Conservation (phyloP, 2,113 vertebrate species). For the Cyprinodon variegatus region DNA sequence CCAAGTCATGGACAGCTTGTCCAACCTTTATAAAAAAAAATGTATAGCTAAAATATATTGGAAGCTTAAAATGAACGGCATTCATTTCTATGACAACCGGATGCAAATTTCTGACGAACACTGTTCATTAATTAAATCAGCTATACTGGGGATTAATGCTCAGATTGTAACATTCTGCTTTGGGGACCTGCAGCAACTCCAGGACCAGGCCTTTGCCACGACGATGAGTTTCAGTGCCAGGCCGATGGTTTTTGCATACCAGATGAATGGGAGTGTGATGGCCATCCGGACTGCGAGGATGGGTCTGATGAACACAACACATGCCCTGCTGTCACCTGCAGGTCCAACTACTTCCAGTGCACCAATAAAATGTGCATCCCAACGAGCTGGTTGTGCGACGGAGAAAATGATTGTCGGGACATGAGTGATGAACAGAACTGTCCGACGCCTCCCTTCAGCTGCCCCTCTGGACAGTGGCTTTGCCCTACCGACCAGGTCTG, state of each 20-base stretch:
- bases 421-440: constrained; percentile 76
- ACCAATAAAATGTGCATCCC: constrained; percentile 70
- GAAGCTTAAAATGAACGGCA: too few species aligned
- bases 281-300: constrained; percentile 73
- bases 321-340: constrained; percentile 64
- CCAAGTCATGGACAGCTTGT: too few species aligned
- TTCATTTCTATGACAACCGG: too few species aligned
- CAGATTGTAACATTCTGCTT: constrained; percentile 4
- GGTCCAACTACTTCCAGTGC: constrained; percentile 64
- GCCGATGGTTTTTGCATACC: constrained; percentile 74
- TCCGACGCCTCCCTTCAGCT: constrained; percentile 72
- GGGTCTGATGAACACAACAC: constrained; percentile 70
- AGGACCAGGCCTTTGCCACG: constrained; percentile 75
- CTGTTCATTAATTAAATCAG: background rate
- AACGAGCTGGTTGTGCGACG: constrained; percentile 69
- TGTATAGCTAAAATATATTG: too few species aligned
- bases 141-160: background rate
- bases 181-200: constrained; percentile 55
- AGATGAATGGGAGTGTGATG: constrained; percentile 70
- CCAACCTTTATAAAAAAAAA: too few species aligned
- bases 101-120: background rate
- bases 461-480: constrained; percentile 70
- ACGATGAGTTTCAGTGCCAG: constrained; percentile 78
- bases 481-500: constrained; percentile 71
- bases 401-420: constrained; percentile 75